Evolutionary conservation across 1,140 invertebrate species (phyloP).

Genomic region (Psix sp.): DNA sequence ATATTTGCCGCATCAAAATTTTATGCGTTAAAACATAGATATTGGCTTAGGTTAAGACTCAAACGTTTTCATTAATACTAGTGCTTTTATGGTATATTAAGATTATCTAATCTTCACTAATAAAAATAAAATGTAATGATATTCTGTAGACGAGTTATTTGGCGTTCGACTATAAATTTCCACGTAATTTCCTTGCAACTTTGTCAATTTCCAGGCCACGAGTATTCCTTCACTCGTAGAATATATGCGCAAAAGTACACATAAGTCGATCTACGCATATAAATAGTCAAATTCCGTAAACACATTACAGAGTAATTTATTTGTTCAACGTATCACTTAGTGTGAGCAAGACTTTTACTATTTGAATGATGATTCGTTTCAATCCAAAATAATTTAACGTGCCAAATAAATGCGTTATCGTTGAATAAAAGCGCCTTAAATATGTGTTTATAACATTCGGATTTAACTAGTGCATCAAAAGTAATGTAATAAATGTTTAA

Average conservation of each 20-base stretch:
- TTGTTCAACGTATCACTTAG: constrained; percentile 7
- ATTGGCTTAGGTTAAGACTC: no score
- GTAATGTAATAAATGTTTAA: constrained; percentile 18
- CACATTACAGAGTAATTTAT: constrained; percentile 34
- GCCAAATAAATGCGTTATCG: background rate
- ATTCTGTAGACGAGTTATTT: constrained; percentile 46
- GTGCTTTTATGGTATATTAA: constrained; percentile 30
- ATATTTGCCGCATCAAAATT: no score
- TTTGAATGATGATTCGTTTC: constrained; percentile 4
- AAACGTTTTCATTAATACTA: no score
- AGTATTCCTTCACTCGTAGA: constrained; percentile 57
- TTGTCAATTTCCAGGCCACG: constrained; percentile 65
- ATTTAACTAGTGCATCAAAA: constrained; percentile 17
- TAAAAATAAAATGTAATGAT: constrained; percentile 43
- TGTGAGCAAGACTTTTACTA: constrained; percentile 10
- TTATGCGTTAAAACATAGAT: no score
- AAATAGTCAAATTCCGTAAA: constrained; percentile 42
- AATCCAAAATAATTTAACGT: constrained; percentile 4
- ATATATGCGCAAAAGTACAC: constrained; percentile 14
- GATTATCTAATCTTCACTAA: constrained; percentile 33
- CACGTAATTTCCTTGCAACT: constrained; percentile 67
- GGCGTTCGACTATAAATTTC: constrained; percentile 64
- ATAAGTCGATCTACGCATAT: constrained; percentile 37
- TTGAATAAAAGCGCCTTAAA: no score
- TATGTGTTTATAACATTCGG: constrained; percentile 12